Conservation (phyloP, 2,888 invertebrate genomes). For the Chrysodeixis includens region DNA sequence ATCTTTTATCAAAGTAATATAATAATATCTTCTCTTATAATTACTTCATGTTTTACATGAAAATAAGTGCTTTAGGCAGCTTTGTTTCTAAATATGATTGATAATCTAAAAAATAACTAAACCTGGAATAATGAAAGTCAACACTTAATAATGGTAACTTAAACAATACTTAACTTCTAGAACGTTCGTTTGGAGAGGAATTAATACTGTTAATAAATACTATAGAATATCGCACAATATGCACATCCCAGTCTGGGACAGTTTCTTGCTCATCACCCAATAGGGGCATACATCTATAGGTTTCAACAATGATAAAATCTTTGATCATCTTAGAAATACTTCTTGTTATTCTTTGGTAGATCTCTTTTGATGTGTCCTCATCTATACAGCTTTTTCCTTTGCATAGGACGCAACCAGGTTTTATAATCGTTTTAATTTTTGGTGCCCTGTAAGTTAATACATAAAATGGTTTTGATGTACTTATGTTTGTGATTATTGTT, state of each 20-base stretch:
- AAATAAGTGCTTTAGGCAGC: background rate
- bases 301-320: conserved; percentile 73
- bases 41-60: background rate
- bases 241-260: conserved; percentile 78
- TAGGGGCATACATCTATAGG: conserved; percentile 82
- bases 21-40: too few relatives aligned
- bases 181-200: conserved; percentile 9
- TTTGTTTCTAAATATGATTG: conserved; percentile 1
- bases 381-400: conserved; percentile 57
- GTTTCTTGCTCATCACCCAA: conserved; percentile 75
- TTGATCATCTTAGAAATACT: conserved; percentile 64
- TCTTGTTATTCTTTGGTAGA: conserved; percentile 62
- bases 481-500: conserved; percentile 77
- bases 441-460: conserved; percentile 65
- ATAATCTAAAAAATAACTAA: background rate
- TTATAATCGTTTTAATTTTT: conserved; percentile 55
- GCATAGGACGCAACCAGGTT: conserved; percentile 58
- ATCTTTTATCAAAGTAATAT: background rate
- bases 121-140: background rate
- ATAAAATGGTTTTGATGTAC: conserved; percentile 74
- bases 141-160: conserved; percentile 6
- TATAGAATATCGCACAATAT: conserved; percentile 75
- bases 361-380: conserved; percentile 31
- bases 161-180: background rate
- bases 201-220: conserved; percentile 61